Percentiles rank a stretch among this genome's conserved stretches.
Evolutionary conservation across 2,113 vertebrate genomes (phyloP).

Genomic region (Alces alces): DNA sequence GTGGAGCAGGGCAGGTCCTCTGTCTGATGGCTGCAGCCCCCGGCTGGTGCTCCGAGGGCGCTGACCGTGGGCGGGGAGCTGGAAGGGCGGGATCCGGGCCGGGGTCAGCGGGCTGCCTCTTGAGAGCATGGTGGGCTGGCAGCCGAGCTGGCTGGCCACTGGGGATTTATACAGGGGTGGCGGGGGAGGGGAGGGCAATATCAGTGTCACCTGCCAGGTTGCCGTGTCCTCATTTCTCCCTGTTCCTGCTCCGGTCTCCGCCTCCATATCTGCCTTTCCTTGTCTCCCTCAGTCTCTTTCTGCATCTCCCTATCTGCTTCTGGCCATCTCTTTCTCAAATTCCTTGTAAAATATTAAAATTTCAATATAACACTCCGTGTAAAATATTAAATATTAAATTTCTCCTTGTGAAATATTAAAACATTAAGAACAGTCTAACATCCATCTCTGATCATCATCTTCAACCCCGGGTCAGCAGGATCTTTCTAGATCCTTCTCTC

Average conservation of each 20-base stretch:
- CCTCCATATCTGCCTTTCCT: neutral
- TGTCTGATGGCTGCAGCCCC: neutral
- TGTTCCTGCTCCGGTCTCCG: neutral
- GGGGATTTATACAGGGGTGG: neutral
- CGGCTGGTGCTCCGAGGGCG: neutral
- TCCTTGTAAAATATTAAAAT: slow-evolving; percentile 22
- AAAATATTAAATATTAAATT: slow-evolving; percentile 8
- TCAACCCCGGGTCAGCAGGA: neutral
- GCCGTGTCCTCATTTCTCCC: neutral
- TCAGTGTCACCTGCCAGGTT: neutral
- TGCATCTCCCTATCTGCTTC: accelerated
- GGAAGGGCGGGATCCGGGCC: slow-evolving; percentile 81
- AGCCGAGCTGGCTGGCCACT: accelerated
- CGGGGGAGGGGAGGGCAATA: neutral
- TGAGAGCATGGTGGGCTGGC: neutral
- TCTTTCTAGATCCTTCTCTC: neutral
- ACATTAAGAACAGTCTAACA: neutral
- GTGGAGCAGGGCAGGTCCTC: slow-evolving; percentile 76
- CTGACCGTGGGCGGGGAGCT: slow-evolving; percentile 67
- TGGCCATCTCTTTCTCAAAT: neutral
- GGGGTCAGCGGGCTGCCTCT: slow-evolving; percentile 78
- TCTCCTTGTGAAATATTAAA: slow-evolving; percentile 11
- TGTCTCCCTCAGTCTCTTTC: neutral
- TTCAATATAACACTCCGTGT: neutral
- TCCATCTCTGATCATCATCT: neutral